These are phyloP conservation scores for Oryctes rhinoceros DNA, from an alignment of 1,140 invertebrate species.

Conservation along the genomic window DNA sequence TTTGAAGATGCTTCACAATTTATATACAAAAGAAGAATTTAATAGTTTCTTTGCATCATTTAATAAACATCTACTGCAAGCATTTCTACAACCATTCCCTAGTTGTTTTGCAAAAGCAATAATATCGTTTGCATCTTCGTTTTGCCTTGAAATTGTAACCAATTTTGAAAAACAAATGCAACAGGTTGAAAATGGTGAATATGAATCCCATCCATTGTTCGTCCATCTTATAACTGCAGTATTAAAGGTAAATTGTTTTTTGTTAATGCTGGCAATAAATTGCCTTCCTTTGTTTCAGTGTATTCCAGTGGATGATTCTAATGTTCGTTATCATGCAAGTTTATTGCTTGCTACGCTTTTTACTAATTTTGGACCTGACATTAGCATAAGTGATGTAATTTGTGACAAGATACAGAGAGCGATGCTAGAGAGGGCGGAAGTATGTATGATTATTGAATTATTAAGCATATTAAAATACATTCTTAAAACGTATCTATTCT, in stretches of 20 bases:
- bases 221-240: background rate
- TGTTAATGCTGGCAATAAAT: background rate
- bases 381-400: conserved; percentile 20
- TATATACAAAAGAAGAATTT: background rate
- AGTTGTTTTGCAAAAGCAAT: background rate
- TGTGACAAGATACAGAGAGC: background rate
- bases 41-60: background rate
- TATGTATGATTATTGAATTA: background rate
- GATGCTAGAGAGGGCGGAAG: background rate
- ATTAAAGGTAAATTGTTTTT: background rate
- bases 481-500: background rate
- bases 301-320: background rate
- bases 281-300: background rate
- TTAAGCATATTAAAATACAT: no score
- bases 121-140: background rate
- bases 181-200: background rate
- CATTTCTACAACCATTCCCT: background rate
- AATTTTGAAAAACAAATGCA: conserved; percentile 18
- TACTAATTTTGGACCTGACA: background rate
- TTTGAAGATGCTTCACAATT: background rate
- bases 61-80: background rate
- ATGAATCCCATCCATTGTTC: background rate
- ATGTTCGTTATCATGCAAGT: conserved; percentile 10
- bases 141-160: conserved; percentile 13
- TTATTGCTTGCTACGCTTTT: background rate